phyloP scores from a whole-genome alignment of 2,797 vertebrate genomes.

The Eospalax fontanierii region DNA sequence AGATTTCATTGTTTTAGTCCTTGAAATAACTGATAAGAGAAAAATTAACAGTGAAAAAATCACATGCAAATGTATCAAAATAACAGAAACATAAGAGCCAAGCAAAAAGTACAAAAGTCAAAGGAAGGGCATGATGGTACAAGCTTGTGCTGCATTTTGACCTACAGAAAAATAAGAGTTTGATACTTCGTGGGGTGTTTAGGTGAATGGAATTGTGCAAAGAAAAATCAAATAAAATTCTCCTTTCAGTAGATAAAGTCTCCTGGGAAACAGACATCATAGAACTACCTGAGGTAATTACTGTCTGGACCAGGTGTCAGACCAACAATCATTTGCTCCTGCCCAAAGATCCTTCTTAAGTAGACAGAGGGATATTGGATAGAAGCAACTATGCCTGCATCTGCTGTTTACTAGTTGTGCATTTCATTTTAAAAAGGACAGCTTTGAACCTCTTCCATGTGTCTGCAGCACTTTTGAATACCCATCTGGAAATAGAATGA shows the following conservation, averaged over 20 bases:
- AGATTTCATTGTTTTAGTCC: not conserved
- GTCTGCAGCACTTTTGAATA: not conserved
- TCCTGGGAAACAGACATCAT: not conserved
- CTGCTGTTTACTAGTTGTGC: not conserved
- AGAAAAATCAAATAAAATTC: not conserved
- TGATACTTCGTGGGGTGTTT: fast-evolving
- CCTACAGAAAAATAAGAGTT: not conserved
- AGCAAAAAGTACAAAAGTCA: not conserved
- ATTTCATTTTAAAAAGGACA: not conserved
- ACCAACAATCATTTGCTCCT: not conserved
- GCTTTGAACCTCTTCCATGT: not conserved
- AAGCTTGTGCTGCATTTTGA: not conserved
- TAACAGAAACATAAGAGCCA: not conserved
- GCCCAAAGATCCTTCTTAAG: not conserved
- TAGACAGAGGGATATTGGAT: not conserved
- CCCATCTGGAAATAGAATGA: not conserved
- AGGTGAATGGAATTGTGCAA: not conserved
- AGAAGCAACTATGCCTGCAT: not conserved
- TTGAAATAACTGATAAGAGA: not conserved
- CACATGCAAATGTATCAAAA: not conserved
- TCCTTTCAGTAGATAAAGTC: not conserved
- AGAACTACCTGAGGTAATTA: not conserved
- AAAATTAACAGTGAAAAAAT: not conserved
- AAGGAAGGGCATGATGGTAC: not conserved
- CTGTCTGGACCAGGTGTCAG: not conserved